Evolutionary conservation across 2,113 vertebrate genomes (phyloP).

Genomic region (Oreocharis arfaki): DNA sequence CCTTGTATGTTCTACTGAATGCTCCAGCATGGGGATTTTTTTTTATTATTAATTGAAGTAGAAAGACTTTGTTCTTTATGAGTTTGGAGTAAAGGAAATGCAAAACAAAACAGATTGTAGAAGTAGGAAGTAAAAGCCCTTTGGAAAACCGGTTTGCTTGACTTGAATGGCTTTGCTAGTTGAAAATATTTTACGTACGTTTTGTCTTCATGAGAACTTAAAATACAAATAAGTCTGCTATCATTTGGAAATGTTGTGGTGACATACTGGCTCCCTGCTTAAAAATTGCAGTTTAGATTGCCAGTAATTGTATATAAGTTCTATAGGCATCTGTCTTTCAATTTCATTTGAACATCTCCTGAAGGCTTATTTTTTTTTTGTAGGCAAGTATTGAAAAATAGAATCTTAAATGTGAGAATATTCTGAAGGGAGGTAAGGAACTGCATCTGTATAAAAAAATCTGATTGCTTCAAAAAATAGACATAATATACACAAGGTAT

Average conservation of each 20-base stretch:
- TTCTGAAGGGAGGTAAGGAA: neutral
- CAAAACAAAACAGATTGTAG: neutral
- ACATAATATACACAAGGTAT: accelerated
- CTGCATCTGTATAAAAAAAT: neutral
- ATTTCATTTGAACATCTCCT: neutral
- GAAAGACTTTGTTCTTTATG: neutral
- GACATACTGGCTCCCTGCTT: neutral
- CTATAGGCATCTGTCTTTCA: neutral
- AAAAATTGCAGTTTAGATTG: neutral
- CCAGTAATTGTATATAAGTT: neutral
- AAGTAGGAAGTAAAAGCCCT: neutral
- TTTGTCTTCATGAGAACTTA: neutral
- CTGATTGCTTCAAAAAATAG: neutral
- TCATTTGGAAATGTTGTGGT: neutral
- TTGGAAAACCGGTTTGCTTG: neutral
- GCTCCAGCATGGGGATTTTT: neutral
- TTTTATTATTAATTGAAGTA: neutral
- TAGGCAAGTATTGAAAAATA: neutral
- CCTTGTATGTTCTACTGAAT: accelerated
- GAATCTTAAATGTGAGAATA: neutral
- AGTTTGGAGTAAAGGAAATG: neutral
- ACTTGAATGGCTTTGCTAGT: neutral
- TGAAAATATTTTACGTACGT: accelerated
- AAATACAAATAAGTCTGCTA: neutral
- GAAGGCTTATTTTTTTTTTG: neutral